Percentiles rank a stretch among this genome's conserved stretches.
Conservation (phyloP, 2,113 vertebrate species). For the Misgurnus anguillicaudatus region DNA sequence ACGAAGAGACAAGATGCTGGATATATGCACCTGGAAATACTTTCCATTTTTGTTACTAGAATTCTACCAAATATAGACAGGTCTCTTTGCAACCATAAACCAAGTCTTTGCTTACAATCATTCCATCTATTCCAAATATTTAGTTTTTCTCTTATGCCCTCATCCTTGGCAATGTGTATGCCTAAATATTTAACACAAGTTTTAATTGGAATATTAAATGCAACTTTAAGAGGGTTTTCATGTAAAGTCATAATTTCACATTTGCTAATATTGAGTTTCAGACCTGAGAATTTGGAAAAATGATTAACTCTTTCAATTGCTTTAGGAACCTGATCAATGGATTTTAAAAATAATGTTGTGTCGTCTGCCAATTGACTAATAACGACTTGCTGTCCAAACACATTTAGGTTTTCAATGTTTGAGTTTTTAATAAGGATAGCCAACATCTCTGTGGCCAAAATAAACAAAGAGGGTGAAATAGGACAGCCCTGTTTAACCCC, state of each 20-base stretch:
- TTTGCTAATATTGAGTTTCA: not conserved
- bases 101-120: not conserved
- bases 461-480: too few species aligned
- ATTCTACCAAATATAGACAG: not conserved
- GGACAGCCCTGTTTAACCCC: too few species aligned
- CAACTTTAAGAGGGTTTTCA: not conserved
- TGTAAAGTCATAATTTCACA: not conserved
- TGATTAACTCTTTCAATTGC: too few species aligned
- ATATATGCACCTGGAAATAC: not conserved
- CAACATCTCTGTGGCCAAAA: too few species aligned
- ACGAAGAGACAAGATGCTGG: not conserved
- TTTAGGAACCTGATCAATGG: not conserved
- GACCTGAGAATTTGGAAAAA: not conserved
- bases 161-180: not conserved
- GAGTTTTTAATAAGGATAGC: too few species aligned
- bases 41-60: not conserved
- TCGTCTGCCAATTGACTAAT: too few species aligned
- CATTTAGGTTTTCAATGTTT: too few species aligned
- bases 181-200: not conserved
- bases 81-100: too few species aligned
- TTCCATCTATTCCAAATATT: not conserved
- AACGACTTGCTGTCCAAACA: too few species aligned
- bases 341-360: not conserved
- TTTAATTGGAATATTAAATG: too few species aligned
- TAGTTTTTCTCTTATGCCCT: not conserved